These are phyloP conservation scores for Gymnorhina tibicen DNA, from an alignment of 2,113 vertebrate species.

Conservation along the genomic window DNA sequence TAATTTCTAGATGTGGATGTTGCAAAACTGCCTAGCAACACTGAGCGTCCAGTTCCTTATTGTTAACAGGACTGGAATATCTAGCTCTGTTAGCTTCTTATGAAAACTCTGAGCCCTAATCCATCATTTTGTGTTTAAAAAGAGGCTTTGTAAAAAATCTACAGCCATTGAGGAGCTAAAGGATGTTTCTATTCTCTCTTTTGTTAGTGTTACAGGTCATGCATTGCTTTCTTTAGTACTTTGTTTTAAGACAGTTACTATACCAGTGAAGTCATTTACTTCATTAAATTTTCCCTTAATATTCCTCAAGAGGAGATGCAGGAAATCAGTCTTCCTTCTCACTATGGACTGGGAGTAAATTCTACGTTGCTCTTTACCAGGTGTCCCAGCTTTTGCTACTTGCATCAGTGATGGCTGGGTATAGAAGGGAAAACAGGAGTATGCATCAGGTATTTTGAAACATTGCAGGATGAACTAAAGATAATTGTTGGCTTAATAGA, in stretches of 20 bases:
- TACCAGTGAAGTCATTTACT: background rate
- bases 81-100: background rate
- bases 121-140: background rate
- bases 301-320: background rate
- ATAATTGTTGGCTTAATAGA: background rate
- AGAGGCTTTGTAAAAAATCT: background rate
- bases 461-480: background rate
- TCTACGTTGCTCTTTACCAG: background rate
- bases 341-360: background rate
- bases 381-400: background rate
- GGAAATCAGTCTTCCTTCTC: background rate
- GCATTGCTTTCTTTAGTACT: background rate
- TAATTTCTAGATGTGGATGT: background rate
- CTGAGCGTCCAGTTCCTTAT: background rate
- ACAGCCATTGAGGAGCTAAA: background rate
- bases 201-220: background rate
- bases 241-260: background rate
- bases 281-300: background rate
- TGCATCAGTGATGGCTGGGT: background rate
- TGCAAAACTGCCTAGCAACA: background rate
- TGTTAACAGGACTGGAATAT: background rate
- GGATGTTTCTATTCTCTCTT: background rate
- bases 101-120: background rate
- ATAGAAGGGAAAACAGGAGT: background rate
- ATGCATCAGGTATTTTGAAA: background rate